These are phyloP conservation scores for Hydrophis major DNA, from an alignment of 2,797 vertebrate species.

Conservation along the genomic window DNA sequence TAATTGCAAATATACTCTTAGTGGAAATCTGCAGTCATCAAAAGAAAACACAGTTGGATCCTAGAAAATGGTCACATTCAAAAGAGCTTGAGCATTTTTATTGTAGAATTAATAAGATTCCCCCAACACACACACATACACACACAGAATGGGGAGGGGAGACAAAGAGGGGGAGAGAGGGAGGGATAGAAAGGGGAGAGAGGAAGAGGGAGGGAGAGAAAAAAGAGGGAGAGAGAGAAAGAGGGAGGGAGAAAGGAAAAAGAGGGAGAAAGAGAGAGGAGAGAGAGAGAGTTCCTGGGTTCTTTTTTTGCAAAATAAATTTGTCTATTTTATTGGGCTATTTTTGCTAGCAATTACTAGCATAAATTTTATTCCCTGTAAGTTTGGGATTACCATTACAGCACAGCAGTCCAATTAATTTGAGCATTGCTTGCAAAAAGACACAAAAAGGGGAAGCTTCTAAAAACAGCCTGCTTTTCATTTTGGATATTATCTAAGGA, in stretches of 20 bases:
- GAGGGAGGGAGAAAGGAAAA: too few species aligned
- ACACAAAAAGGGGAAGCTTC: slow-evolving; percentile 12
- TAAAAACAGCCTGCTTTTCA: slow-evolving; percentile 14
- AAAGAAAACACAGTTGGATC: slow-evolving; percentile 38
- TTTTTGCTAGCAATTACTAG: slow-evolving; percentile 64
- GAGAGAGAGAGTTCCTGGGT: slow-evolving; percentile 18
- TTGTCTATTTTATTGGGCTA: slow-evolving; percentile 63
- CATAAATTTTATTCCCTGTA: slow-evolving; percentile 63
- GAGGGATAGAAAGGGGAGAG: too few species aligned
- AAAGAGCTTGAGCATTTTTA: slow-evolving; percentile 59
- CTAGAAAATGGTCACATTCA: slow-evolving; percentile 53
- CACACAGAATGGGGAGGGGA: too few species aligned
- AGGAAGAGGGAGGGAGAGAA: too few species aligned
- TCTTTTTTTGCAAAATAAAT: slow-evolving; percentile 66
- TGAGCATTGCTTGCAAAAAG: slow-evolving; percentile 51
- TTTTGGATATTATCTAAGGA: slow-evolving; percentile 45
- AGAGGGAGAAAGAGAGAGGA: too few species aligned
- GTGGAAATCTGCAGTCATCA: slow-evolving; percentile 58
- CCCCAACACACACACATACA: slow-evolving; percentile 35
- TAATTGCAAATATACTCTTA: slow-evolving; percentile 58
- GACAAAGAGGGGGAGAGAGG: too few species aligned
- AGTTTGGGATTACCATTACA: slow-evolving; percentile 51
- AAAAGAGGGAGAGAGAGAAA: too few species aligned
- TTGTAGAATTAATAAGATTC: slow-evolving; percentile 66
- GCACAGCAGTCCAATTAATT: slow-evolving; percentile 68